Evolutionary conservation across 2,113 vertebrate genomes (phyloP).

Genomic region (Mobula birostris): DNA sequence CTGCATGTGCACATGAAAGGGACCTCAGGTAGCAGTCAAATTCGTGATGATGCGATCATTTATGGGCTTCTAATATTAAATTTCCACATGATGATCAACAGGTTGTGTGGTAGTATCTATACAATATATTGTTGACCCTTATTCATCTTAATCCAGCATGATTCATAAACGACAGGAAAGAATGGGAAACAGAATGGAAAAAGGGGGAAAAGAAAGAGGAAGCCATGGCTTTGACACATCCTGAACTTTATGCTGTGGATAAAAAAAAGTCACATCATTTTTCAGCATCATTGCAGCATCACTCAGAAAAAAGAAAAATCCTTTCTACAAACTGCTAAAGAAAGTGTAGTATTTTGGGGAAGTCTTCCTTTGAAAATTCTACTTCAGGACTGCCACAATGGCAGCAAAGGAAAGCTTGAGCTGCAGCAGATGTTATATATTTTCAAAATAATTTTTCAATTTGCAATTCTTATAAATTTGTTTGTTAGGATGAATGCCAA

Average conservation of each 20-base stretch:
- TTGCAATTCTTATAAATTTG: background rate
- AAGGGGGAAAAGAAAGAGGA: background rate
- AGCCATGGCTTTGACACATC: background rate
- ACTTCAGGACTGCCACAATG: background rate
- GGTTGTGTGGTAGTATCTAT: background rate
- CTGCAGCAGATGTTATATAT: background rate
- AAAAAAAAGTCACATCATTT: background rate
- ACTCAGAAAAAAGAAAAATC: background rate
- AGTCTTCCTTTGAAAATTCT: background rate
- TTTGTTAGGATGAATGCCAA: background rate
- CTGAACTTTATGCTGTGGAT: background rate
- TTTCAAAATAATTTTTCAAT: conserved; percentile 13
- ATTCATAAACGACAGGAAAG: background rate
- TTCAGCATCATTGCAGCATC: background rate
- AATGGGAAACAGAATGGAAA: background rate
- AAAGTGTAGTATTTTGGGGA: background rate
- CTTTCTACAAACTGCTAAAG: background rate
- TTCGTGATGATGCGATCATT: too few relatives aligned
- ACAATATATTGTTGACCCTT: background rate
- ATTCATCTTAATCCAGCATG: background rate
- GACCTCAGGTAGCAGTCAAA: too few relatives aligned
- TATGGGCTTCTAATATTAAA: too few relatives aligned
- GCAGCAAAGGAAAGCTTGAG: background rate
- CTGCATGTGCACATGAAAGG: too few relatives aligned
- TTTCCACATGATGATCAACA: background rate